These are phyloP conservation scores for Notolepis coatsorum DNA, from an alignment of 2,797 vertebrate genomes.

Conservation along the genomic window DNA sequence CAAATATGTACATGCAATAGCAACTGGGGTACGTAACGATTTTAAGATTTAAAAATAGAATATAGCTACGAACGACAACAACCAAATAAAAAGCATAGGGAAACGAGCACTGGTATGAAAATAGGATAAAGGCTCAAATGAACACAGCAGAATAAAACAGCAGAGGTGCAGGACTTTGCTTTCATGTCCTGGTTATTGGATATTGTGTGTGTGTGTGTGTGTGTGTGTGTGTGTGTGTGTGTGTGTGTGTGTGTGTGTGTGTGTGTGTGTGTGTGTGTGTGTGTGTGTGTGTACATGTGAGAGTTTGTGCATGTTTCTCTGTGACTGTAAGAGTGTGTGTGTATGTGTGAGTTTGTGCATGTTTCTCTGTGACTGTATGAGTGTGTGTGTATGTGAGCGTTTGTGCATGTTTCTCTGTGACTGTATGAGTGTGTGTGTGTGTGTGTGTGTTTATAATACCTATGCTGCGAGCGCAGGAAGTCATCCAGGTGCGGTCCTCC, in stretches of 20 bases:
- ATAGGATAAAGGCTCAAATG: no score
- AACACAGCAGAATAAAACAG: not conserved
- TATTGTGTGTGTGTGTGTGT: no score
- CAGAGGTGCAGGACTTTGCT: no score
- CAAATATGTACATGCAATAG: no score
- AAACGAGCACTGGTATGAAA: not conserved
- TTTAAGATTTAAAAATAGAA: no score
- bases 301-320: no score
- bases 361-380: no score
- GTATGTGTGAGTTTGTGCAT: constrained; percentile 3
- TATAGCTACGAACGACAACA: no score
- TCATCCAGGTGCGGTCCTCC: constrained; percentile 88
- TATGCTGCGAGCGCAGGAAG: constrained; percentile 82
- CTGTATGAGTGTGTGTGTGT: not conserved
- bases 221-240: not conserved
- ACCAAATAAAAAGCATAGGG: not conserved
- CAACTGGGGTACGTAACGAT: no score
- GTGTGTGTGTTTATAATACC: constrained; percentile 65
- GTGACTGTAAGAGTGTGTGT: not conserved
- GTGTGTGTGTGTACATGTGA: not conserved
- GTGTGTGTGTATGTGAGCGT: not conserved
- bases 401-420: not conserved
- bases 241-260: constrained; percentile 7
- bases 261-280: no score
- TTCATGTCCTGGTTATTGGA: no score